These are phyloP conservation scores for Lasioglossum marginatum DNA, from an alignment of 2,888 invertebrate species.

Conservation along the genomic window DNA sequence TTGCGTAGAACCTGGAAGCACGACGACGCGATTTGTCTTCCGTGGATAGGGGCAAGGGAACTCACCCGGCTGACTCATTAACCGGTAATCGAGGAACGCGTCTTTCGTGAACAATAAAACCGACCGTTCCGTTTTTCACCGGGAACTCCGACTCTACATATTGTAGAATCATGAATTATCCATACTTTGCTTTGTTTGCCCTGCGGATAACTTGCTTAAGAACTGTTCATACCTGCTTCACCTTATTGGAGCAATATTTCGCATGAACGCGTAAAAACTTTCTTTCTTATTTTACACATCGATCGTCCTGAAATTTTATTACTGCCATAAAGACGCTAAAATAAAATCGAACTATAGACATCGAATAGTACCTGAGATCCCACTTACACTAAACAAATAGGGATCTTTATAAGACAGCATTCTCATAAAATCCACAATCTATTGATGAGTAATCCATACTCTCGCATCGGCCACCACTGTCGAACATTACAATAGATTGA, in stretches of 20 bases:
- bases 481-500: neutral
- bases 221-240: neutral
- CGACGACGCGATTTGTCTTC: constrained; percentile 22
- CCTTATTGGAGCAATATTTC: too few species aligned
- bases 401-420: neutral
- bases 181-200: neutral
- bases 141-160: constrained; percentile 20
- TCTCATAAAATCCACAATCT: neutral
- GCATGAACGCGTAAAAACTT: too few species aligned
- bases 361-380: neutral
- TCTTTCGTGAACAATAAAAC: neutral
- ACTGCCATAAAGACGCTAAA: neutral
- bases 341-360: too few species aligned
- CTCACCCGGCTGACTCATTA: constrained; percentile 51
- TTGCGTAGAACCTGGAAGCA: constrained; percentile 21
- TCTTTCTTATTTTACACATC: too few species aligned
- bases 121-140: neutral
- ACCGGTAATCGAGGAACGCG: constrained; percentile 42
- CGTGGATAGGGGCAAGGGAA: constrained; percentile 22
- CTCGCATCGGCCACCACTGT: neutral
- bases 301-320: too few species aligned
- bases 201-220: neutral
- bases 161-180: constrained; percentile 34
- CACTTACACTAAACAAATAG: neutral
- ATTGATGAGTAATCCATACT: neutral